Base-by-base conservation (phyloP, 2,113 vertebrate genomes). In the Cricetomys ansorgei region DNA sequence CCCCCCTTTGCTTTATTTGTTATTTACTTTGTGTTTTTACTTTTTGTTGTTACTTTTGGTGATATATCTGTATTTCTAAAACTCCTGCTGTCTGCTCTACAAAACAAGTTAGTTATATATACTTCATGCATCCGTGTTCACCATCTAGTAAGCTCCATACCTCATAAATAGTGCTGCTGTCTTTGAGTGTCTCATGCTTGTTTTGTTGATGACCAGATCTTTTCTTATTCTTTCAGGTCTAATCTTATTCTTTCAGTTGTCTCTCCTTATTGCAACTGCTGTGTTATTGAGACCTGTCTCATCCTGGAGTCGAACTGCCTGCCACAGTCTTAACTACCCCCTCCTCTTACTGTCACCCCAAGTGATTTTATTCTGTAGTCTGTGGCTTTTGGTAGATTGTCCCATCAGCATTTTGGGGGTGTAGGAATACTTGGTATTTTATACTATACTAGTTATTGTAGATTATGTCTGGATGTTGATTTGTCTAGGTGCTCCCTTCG, bases 361-460 rank as follows among this genome's bases (percentile, higher is more conserved):
- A 62, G 57, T 94, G 65, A 31, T 34, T 89, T 83, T 15, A 84
- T 40, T 62, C 80, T 83, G 23, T 65, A 53, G 50, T 79, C 34
- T 91, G 3, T 67, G 88, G 34, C 45, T 89, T 3, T 73, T 88
- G 34, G 3, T 67, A 64, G 62, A 85, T 81, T 53, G 7, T 62
- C 43, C n/a, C 19, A n/a, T 70, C 88, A 34, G 6, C 73, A 69
- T 92, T 81, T 76, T 75, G 45, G 34, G n/a, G 48, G 37, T 72
- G 25, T 57, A 48, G 72, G 75, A 29, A 27, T 53, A 31, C 37
- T n/a, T 91, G 23, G 48, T 86, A 65, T n/a, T n/a, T n/a, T n/a
- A n/a, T n/a, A n/a, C n/a, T n/a, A n/a, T n/a, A n/a, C 13, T 92
- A 86, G 23, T 89, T 86, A 15, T 92, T 77, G 53, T 83, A 53